Evolutionary conservation across 1,140 invertebrate species (phyloP).

Genomic region (Halictus rubicundus): DNA sequence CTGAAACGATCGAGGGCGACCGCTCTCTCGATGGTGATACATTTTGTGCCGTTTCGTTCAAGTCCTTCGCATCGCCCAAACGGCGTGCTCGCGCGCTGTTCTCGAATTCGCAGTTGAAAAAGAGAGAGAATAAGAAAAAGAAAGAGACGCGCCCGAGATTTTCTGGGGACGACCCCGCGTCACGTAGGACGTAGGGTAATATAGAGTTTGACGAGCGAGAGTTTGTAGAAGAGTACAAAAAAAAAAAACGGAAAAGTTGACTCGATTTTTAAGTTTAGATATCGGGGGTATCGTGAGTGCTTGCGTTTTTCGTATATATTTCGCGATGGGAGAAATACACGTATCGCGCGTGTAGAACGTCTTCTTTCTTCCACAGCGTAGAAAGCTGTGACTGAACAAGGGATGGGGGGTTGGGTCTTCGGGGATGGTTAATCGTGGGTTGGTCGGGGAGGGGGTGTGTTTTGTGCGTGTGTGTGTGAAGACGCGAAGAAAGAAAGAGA

Average conservation of each 20-base stretch:
- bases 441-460: background rate
- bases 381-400: slow-evolving; percentile 34
- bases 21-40: slow-evolving; percentile 19
- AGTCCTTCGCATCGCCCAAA: background rate
- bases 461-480: too few relatives aligned
- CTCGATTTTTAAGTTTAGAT: slow-evolving; percentile 64
- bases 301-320: slow-evolving; percentile 50
- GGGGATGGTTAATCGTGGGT: background rate
- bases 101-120: too few relatives aligned
- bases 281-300: slow-evolving; percentile 52
- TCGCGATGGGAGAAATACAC: slow-evolving; percentile 37
- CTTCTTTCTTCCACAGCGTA: slow-evolving; percentile 57
- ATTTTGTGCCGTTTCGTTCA: slow-evolving; percentile 57
- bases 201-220: slow-evolving; percentile 49
- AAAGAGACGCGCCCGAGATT: too few relatives aligned
- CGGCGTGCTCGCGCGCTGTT: slow-evolving; percentile 1
- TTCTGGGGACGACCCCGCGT: background rate
- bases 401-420: background rate
- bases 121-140: too few relatives aligned
- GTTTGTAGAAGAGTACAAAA: slow-evolving; percentile 76
- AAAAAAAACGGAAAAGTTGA: slow-evolving; percentile 44
- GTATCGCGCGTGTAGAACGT: slow-evolving; percentile 34
- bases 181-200: slow-evolving; percentile 55
- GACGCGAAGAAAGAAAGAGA: too few relatives aligned
- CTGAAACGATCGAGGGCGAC: background rate